phyloP scores from a whole-genome alignment of 92 coral and sea anemone genomes.

The Epizoanthus illoricatus region DNA sequence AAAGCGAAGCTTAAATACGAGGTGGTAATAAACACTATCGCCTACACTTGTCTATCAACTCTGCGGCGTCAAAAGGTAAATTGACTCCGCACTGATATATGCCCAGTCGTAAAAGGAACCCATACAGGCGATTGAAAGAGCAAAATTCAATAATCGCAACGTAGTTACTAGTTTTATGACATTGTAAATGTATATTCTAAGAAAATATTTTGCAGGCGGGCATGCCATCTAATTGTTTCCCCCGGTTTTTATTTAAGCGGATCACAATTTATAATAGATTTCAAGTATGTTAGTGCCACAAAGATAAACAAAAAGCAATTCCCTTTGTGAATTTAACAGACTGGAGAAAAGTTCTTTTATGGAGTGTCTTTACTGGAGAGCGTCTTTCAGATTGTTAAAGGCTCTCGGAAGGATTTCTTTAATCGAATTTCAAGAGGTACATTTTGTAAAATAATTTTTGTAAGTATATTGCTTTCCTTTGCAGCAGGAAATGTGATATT shows the following conservation, averaged over 20 bases:
- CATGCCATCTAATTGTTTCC: not conserved
- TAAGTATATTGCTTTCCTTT: not conserved
- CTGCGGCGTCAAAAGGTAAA: no score
- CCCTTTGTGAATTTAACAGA: slow-evolving; percentile 23
- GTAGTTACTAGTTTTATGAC: not conserved
- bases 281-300: not conserved
- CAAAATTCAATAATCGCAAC: no score
- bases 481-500: slow-evolving; percentile 4
- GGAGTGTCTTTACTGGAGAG: not conserved
- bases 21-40: no score
- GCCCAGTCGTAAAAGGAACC: no score
- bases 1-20: no score
- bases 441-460: not conserved
- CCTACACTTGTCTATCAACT: no score
- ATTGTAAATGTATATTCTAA: not conserved
- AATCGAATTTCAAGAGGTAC: not conserved
- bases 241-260: not conserved
- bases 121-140: no score
- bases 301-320: slow-evolving; percentile 10
- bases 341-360: not conserved
- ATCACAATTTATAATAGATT: not conserved
- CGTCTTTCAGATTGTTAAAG: no score
- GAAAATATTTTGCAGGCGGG: not conserved
- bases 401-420: no score
- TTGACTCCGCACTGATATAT: no score